Percentiles rank a stretch among this genome's conserved stretches.
phyloP scores from a whole-genome alignment of 2,797 vertebrate genomes.

The Sebastes vulpes region DNA sequence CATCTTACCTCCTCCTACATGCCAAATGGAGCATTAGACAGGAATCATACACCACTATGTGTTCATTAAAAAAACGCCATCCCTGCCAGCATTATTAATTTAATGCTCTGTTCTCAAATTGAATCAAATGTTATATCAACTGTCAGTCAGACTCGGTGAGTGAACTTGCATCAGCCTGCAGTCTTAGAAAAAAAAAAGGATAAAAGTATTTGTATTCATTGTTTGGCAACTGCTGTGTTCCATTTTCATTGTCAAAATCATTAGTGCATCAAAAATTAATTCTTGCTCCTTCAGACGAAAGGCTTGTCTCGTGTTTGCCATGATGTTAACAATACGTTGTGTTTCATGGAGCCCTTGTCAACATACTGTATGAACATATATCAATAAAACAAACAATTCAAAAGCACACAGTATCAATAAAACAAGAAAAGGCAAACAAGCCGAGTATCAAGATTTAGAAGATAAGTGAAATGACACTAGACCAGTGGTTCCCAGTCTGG shows the following conservation, averaged over 20 bases:
- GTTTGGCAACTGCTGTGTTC: background rate
- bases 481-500: background rate
- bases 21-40: constrained; percentile 53
- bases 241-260: constrained; percentile 16
- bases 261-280: background rate
- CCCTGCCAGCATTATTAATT: no score
- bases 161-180: constrained; percentile 20
- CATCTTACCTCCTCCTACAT: constrained; percentile 35
- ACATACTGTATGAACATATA: background rate
- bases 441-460: background rate
- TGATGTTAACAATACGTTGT: constrained; percentile 12
- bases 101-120: no score
- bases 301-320: background rate
- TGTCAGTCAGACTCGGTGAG: constrained; percentile 13
- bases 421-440: background rate
- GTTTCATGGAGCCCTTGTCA: constrained; percentile 30
- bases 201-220: background rate
- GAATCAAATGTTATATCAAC: background rate
- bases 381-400: background rate
- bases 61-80: background rate
- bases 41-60: constrained; percentile 32
- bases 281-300: constrained; percentile 1
- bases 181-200: background rate
- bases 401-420: background rate
- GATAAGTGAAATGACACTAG: background rate